A percentile compares a stretch with the other conserved stretches of the same genome.
Conservation (phyloP, 2,888 invertebrate genomes). For the Salticus scenicus region DNA sequence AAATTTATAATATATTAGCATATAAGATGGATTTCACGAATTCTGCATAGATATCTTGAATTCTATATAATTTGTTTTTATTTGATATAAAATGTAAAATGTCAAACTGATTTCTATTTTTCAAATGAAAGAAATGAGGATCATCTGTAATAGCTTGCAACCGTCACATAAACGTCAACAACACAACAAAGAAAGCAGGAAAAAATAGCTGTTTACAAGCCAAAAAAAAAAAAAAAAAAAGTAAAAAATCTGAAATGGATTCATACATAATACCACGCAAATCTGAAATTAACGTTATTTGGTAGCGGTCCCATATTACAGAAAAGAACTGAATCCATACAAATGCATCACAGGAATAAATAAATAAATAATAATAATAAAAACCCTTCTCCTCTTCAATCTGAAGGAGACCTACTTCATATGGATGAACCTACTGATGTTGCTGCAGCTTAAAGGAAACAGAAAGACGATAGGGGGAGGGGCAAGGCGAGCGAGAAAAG, state of each 20-base stretch:
- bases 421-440: constrained; percentile 54
- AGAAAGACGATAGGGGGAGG: constrained; percentile 11
- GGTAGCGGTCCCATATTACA: constrained; percentile 48
- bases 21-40: too few relatives aligned
- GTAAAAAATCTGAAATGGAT: constrained; percentile 1
- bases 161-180: too few relatives aligned
- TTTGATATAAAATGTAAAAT: too few relatives aligned
- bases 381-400: constrained; percentile 23
- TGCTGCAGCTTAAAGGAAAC: constrained; percentile 18
- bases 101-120: too few relatives aligned
- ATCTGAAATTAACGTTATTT: constrained; percentile 64
- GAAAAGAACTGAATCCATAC: constrained; percentile 51
- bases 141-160: too few relatives aligned
- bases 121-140: too few relatives aligned
- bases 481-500: not conserved
- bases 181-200: not conserved
- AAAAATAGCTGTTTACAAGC: not conserved
- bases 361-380: constrained; percentile 64
- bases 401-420: constrained; percentile 48
- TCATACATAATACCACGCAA: constrained; percentile 33
- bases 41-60: too few relatives aligned
- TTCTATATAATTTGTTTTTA: too few relatives aligned
- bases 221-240: not conserved
- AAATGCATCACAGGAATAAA: constrained; percentile 45
- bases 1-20: too few relatives aligned